Evolutionary conservation across 2,113 vertebrate genomes (phyloP), one percentile per base, ranked within the genome.

Genomic region (Zapornia atra): DNA sequence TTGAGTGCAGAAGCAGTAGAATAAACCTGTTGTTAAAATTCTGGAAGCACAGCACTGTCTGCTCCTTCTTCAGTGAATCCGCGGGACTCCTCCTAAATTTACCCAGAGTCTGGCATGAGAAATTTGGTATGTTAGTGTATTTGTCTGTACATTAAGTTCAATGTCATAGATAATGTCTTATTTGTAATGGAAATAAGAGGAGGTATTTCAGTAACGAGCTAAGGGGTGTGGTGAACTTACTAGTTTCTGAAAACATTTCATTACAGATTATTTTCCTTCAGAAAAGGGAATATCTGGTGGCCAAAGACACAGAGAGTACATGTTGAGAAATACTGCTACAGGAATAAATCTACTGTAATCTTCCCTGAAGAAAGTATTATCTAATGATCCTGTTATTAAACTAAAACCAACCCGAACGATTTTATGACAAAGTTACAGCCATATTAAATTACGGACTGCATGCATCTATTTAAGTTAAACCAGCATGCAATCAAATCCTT

Each of bases 1-100:
- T n/a, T 92, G 64, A 92, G 56, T 81, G 59, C 77, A 90, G 95
- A 96, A 95, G 90, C 95, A 97, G 82, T 88, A 97, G 93, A 97
- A 95, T 96, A 75, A 97, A 95, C 92, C 82, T 5, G 36, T 87
- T 96, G 95, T 97, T 98, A 95, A 97, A 96, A 97, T 97, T 97
- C 96, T 97, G 77, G 88, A 97, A 96, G 92, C 18, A 21, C 88
- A 95, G 66, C 56, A 51, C 78, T 70, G 48, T 80, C 81, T 97
- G 88, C 95, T 97, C 86, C 95, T 92, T 85, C 89, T 86, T 93
- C 86, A 93, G 82, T 96, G 96, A 97, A 96, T 97, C 94, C 33
- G 26, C 88, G 96, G 96, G 94, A 94, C 69, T 50, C 5, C 59
- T 95, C 92, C 97, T 91, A 91, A 97, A 88, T 96, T 92, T 88